Evolutionary conservation across 2,113 vertebrate genomes (phyloP).

Genomic region (Perognathus longimembris): DNA sequence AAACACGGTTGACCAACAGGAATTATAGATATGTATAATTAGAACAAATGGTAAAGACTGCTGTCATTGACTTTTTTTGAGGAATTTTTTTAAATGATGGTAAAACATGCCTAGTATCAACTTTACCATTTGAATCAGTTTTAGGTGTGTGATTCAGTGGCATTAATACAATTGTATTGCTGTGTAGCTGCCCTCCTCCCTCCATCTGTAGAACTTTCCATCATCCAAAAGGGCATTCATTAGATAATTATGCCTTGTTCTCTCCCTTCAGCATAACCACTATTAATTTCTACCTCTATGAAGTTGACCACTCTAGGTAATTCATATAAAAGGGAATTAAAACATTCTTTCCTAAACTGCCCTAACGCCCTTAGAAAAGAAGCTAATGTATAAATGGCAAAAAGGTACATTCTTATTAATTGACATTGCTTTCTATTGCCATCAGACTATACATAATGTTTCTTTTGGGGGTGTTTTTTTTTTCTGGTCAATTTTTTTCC

Average conservation of each 20-base stretch:
- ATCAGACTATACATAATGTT: background rate
- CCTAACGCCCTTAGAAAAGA: conserved; percentile 9
- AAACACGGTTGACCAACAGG: background rate
- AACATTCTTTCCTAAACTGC: conserved; percentile 6
- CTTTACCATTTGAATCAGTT: background rate
- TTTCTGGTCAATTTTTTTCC: background rate
- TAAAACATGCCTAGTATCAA: background rate
- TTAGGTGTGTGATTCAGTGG: background rate
- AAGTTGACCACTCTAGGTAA: background rate
- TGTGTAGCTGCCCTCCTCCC: background rate
- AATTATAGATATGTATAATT: conserved; percentile 5
- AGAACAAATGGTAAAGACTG: conserved; percentile 18
- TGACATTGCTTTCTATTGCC: background rate
- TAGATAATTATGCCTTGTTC: background rate
- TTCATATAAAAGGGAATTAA: background rate
- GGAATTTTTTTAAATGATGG: background rate
- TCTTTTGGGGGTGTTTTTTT: background rate
- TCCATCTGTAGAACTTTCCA: background rate
- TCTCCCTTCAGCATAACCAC: background rate
- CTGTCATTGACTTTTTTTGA: background rate
- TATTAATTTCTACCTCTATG: background rate
- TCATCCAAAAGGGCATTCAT: background rate
- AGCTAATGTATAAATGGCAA: conserved; percentile 26
- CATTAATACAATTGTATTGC: background rate
- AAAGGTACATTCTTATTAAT: conserved; percentile 12